Evolutionary conservation across 1,140 invertebrate genomes (phyloP), one percentile per base, ranked within the genome.

Genomic region (Tenebrio molitor): DNA sequence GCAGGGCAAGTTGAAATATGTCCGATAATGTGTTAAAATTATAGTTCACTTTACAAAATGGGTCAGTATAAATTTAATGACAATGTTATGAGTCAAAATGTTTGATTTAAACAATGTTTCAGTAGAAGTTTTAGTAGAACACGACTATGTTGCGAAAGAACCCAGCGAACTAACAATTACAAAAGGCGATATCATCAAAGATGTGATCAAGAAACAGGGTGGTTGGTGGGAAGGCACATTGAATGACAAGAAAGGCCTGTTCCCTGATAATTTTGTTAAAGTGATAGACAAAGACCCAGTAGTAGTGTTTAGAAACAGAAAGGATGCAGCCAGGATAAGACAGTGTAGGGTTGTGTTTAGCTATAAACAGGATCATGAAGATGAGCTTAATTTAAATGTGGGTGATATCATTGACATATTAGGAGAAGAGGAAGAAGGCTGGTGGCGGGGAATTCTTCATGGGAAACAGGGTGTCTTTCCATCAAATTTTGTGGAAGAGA

Each of bases 151-250:
- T 74, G 92, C 93, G 42, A 89, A 93, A 78, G 91, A 95, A 82
- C 83, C 88, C 1, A 93, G 95, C 81, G 93, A 98, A 86, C 84
- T 98, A 75, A 92, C 92, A 36, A 89, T 98, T 64, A 87, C 87
- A 69, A 96, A 95, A 81, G 96, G 96, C 69, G 96, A 97, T 83
- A 88, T 97, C 23, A 93, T 99, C 72, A 92, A 91, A 72, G 89
- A 91, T 74, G 92, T 95, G 42, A 90, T 93, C 74, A 89, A 91
- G 62, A 91, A 95, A 79, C 88, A 92, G 46, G 96, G 93, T 23
- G 97, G 97, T 65, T 99, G 97, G 97, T 99, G 95, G 95, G 92
- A 97, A 85, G 97, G 97, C 2, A 94, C 92, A n/a, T 84, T 98
- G 15, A 85, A 85, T 17, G 94, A 94, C 44, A 90, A 92, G 78